These are phyloP conservation scores for Campylomormyrus numenius DNA, from an alignment of 2,113 vertebrate genomes.

Conservation along the genomic window DNA sequence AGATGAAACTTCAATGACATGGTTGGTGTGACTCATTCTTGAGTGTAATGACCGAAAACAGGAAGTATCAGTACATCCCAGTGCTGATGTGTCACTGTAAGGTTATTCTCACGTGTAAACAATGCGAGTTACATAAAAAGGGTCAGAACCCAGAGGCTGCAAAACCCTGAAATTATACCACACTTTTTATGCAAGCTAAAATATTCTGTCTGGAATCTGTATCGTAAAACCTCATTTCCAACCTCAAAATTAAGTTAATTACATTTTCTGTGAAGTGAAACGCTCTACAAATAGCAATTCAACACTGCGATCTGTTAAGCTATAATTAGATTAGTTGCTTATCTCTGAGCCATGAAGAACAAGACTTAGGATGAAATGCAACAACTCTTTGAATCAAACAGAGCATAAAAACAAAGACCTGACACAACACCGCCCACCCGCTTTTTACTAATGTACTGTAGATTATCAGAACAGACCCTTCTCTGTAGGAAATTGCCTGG, in stretches of 20 bases:
- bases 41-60: neutral
- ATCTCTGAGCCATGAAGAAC: conserved; percentile 1
- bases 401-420: neutral
- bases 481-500: neutral
- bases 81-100: neutral
- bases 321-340: conserved; percentile 10
- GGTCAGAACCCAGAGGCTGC: neutral
- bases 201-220: neutral
- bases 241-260: conserved; percentile 3
- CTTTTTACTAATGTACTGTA: conserved; percentile 45
- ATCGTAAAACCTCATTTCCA: neutral
- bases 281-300: neutral
- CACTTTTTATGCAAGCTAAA: neutral
- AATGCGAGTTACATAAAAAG: neutral
- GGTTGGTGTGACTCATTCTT: neutral
- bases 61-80: neutral
- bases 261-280: neutral
- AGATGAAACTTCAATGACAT: neutral
- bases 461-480: conserved; percentile 37
- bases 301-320: neutral
- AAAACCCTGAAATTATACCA: neutral
- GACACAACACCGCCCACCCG: conserved; percentile 23
- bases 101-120: neutral
- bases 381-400: neutral
- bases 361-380: neutral